Evolutionary conservation across 2,113 vertebrate species (phyloP).

Genomic region (Corvus hawaiiensis): DNA sequence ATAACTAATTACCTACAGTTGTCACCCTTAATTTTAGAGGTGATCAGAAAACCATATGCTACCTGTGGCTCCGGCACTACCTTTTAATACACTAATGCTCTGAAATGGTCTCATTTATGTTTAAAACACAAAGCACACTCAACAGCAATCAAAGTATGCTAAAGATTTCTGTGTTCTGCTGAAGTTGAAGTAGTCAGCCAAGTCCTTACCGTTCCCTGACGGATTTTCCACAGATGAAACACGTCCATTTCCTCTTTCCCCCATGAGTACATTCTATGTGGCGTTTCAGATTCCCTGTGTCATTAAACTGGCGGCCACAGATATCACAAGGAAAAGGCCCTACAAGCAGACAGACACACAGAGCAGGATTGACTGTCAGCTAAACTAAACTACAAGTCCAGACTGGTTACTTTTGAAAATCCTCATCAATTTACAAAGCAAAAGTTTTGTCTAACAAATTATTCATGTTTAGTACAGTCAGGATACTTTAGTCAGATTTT

Average conservation of each 20-base stretch:
- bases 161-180: background rate
- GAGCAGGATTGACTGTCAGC: background rate
- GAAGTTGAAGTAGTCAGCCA: background rate
- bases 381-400: background rate
- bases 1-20: background rate
- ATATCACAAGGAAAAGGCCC: slow-evolving; percentile 98
- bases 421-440: background rate
- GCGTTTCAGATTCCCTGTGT: slow-evolving; percentile 93
- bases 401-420: background rate
- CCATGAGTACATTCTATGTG: slow-evolving; percentile 98
- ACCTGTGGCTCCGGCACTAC: background rate
- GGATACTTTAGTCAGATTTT: background rate
- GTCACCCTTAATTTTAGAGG: background rate
- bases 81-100: background rate
- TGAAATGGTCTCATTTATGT: background rate
- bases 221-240: slow-evolving; percentile 94
- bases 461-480: background rate
- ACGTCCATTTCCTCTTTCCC: slow-evolving; percentile 97
- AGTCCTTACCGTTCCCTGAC: slow-evolving; percentile 89
- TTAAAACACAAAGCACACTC: background rate
- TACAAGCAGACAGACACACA: slow-evolving; percentile 36
- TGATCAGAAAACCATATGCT: background rate
- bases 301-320: slow-evolving; percentile 95
- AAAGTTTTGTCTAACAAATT: background rate
- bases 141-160: background rate